Percentiles rank a stretch among this genome's conserved stretches.
phyloP scores from a whole-genome alignment of 2,113 vertebrate species.

The Laticauda laticaudata region DNA sequence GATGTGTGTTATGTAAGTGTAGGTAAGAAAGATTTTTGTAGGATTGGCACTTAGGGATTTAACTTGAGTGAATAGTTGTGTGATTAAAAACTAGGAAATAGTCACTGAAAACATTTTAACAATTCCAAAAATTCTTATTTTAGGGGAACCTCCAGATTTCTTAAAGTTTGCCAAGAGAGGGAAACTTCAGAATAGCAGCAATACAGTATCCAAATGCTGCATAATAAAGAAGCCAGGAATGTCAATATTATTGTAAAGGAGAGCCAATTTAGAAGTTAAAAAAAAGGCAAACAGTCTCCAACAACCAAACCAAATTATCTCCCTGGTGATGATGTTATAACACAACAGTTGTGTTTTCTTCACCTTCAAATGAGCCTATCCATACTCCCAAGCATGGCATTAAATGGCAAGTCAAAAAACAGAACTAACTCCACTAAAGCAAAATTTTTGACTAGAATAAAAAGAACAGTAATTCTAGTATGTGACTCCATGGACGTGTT shows the following conservation, averaged over 20 bases:
- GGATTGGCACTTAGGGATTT: not conserved
- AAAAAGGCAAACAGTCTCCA: not conserved
- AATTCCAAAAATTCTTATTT: not conserved
- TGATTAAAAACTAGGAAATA: conserved; percentile 1
- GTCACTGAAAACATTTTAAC: not conserved
- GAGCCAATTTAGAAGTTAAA: not conserved
- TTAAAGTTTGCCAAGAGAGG: not conserved
- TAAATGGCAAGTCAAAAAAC: not conserved
- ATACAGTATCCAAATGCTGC: not conserved
- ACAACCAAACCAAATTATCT: not conserved
- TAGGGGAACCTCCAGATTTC: not conserved
- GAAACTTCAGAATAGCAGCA: not conserved
- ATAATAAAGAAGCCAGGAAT: not conserved
- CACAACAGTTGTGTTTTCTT: not conserved
- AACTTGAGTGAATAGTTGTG: not conserved
- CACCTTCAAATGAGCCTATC: not conserved
- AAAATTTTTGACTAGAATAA: not conserved
- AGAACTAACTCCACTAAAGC: not conserved
- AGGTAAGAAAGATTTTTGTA: not conserved
- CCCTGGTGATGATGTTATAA: not conserved
- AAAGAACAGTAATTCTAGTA: not conserved
- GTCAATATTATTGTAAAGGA: not conserved
- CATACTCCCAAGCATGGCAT: not conserved
- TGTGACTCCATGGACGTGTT: not conserved
- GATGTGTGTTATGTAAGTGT: not conserved